Evolutionary conservation across 2,888 invertebrate species (phyloP), one percentile per base, ranked within the genome.

Genomic region (Onthophagus sagittarius): DNA sequence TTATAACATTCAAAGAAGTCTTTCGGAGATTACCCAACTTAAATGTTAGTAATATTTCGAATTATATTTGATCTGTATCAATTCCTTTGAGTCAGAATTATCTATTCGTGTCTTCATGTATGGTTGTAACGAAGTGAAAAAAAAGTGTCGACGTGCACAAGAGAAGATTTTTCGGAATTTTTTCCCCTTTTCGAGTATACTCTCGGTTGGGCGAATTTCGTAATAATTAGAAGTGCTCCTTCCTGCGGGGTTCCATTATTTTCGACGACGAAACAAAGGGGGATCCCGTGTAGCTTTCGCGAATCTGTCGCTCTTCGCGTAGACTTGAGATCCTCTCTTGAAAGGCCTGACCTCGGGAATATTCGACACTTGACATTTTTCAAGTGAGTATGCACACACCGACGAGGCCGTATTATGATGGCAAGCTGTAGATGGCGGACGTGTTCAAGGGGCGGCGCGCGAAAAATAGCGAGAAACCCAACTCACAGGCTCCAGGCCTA

Each of bases 341-440:
- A 75, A 75, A 65, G 63, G 72, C 70, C 75, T 75, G 75, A 75
- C 75, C 75, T 75, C 75, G 70, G 75, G 72, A 72, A 53, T 70
- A 75, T 76, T 75, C 70, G 75, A 74, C 75, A 71, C 77, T 77
- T 76, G 77, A 77, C 77, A 77, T 77, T 75, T 75, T 76, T 32
- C 64, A 74, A 77, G 76, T 71, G 77, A 76, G 77, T 77, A 75
- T 77, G 77, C 76, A 77, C 76, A 77, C 74, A 75, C 39, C 76
- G 76, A 76, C 67, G 75, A 77, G 77, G 76, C 77, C 71, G 71
- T 77, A 76, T 77, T 77, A 75, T 74, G 76, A 77, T 75, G 77
- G 72, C 63, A 23, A 23, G 72, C 72, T 73, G 72, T 77, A 63
- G 67, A 76, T 67, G 65, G 71, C 74, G 71, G 76, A 77, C 77